Base-by-base conservation (phyloP, 2,797 vertebrate genomes). In the Chiloscyllium punctatum region DNA sequence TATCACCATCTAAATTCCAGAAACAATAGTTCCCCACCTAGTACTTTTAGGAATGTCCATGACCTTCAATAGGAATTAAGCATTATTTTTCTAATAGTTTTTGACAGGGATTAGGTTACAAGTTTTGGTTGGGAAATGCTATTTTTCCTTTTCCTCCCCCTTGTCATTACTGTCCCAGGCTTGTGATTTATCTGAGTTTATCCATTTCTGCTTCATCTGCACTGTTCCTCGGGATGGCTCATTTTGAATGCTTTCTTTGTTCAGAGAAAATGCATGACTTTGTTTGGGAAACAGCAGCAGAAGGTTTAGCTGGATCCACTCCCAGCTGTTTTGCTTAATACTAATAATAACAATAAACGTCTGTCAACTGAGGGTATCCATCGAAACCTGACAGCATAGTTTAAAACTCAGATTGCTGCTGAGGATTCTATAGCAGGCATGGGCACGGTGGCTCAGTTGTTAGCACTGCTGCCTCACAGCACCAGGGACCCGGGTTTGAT, bases 241-340 rank as follows among this genome's bases (percentile, higher is more conserved):
- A 48, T 68, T 94, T 33, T 42, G 69, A 94, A 53, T 8, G 37
- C 42, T 27, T 94, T 51, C 69, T 94, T 94, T 94, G 92, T 71
- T 53, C 48, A 33, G 94, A 96, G 96, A 97, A 96, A 96, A 96
- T 84, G 96, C 96, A 96, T 96, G 96, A 97, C 95, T 96, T 96
- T 96, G 96, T 94, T 96, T 96, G 96, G 95, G 96, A 96, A 96
- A 96, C 96, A 96, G 96, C 96, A 96, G 95, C 95, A 96, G 94
- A 90, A 95, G 92, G 96, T 97, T 97, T 97, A 96, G 96, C 96
- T 96, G 96, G 96, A 97, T 96, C 90, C 79, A 96, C 96, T 97
- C 96, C 96, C 96, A 97, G 96, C 96, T 97, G 96, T 96, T 96
- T 96, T 27, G 96, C 96, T 77, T 96, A 96, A 77, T 95, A 57